Evolutionary conservation across 1,140 invertebrate species (phyloP).

Genomic region (Caenorhabditis tropicalis): DNA sequence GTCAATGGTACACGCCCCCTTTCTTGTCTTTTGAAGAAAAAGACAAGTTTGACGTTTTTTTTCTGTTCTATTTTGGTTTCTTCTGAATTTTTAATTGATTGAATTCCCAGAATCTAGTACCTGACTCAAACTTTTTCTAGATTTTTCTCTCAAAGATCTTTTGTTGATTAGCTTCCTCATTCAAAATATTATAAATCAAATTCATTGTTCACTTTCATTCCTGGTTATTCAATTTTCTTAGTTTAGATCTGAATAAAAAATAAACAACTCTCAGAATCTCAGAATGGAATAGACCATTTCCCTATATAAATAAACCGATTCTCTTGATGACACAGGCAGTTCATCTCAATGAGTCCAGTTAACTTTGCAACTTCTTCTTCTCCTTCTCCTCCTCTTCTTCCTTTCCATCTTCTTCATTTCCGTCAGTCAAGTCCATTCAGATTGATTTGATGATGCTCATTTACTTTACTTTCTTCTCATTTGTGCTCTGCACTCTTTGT

Average conservation of each 20-base stretch:
- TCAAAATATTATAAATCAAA: not conserved
- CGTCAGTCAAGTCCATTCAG: constrained; percentile 10
- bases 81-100: too few relatives aligned
- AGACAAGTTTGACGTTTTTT: not conserved
- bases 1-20: constrained; percentile 8
- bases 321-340: too few relatives aligned
- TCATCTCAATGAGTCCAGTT: not conserved
- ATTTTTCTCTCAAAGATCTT: too few relatives aligned
- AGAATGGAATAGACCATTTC: too few relatives aligned
- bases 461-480: not conserved
- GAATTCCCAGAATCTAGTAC: too few relatives aligned
- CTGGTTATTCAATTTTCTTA: too few relatives aligned
- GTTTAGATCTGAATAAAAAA: too few relatives aligned
- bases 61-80: not conserved
- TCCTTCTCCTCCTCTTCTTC: too few relatives aligned
- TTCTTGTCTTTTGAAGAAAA: constrained; percentile 2
- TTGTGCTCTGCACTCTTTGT: constrained; percentile 6
- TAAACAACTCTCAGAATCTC: too few relatives aligned
- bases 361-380: not conserved
- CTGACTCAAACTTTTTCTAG: too few relatives aligned
- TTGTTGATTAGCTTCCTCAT: not conserved
- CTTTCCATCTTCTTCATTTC: constrained; percentile 19
- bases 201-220: not conserved
- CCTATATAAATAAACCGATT: too few relatives aligned
- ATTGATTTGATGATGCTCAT: constrained; percentile 28